A percentile compares a stretch with the other conserved stretches of the same genome.
Conservation (phyloP, 1,140 invertebrate species). For the Scaptomyza graminum region DNA sequence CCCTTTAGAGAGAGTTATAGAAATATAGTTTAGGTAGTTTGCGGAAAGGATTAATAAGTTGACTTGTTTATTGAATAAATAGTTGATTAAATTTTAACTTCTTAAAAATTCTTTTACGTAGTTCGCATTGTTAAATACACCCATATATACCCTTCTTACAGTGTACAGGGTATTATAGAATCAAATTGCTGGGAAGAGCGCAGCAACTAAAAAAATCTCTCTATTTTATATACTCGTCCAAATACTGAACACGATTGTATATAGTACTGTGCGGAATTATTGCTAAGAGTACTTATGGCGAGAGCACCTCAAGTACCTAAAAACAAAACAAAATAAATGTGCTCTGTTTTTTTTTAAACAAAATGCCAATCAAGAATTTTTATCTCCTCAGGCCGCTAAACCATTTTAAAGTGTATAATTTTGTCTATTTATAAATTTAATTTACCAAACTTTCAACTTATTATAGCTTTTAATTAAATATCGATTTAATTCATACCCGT, state of each 20-base stretch:
- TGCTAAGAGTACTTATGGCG: conserved; percentile 7
- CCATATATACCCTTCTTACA: neutral
- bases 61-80: too few species aligned
- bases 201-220: neutral
- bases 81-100: too few species aligned
- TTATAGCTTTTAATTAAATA: neutral
- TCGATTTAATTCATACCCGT: neutral
- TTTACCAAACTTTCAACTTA: neutral
- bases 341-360: neutral
- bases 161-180: conserved; percentile 7
- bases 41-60: too few species aligned
- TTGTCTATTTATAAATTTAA: too few species aligned
- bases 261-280: neutral
- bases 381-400: neutral
- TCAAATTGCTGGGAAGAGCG: neutral
- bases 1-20: neutral
- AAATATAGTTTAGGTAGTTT: too few species aligned
- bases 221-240: neutral
- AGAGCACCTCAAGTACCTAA: neutral
- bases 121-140: neutral
- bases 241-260: neutral
- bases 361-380: neutral
- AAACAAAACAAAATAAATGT: neutral
- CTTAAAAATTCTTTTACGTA: too few species aligned
- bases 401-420: neutral